Conservation (phyloP, 1,140 invertebrate genomes). For the Scylla paramamosain region DNA sequence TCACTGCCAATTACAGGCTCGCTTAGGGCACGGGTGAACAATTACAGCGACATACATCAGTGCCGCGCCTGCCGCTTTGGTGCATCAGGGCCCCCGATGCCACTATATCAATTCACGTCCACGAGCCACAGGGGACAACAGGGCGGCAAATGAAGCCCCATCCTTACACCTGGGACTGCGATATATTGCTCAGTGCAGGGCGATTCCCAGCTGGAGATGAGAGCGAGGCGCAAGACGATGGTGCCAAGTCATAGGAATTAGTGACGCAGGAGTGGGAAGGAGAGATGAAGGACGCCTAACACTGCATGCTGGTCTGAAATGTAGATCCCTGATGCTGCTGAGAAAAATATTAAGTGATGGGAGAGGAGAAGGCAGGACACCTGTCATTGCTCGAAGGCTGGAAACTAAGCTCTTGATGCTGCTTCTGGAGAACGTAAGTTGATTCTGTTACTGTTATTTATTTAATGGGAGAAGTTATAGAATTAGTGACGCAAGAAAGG, state of each 20-base stretch:
- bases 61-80: background rate
- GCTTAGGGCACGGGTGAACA: background rate
- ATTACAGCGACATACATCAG: constrained; percentile 5
- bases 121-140: background rate
- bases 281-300: no score
- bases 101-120: background rate
- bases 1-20: background rate
- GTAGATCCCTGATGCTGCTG: no score
- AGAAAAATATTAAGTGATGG: no score
- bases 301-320: no score
- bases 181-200: background rate
- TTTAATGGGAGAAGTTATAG: no score
- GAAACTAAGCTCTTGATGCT: no score
- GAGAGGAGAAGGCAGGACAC: no score
- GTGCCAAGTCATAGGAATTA: background rate
- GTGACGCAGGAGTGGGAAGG: background rate
- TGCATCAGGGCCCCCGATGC: background rate
- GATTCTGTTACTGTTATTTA: no score
- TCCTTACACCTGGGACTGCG: background rate
- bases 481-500: no score
- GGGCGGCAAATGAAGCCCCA: background rate
- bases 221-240: background rate
- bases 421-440: no score
- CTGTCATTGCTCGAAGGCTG: no score
- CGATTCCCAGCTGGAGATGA: background rate